phyloP scores from a whole-genome alignment of 2,888 invertebrate species.

The Thymelicus sylvestris region DNA sequence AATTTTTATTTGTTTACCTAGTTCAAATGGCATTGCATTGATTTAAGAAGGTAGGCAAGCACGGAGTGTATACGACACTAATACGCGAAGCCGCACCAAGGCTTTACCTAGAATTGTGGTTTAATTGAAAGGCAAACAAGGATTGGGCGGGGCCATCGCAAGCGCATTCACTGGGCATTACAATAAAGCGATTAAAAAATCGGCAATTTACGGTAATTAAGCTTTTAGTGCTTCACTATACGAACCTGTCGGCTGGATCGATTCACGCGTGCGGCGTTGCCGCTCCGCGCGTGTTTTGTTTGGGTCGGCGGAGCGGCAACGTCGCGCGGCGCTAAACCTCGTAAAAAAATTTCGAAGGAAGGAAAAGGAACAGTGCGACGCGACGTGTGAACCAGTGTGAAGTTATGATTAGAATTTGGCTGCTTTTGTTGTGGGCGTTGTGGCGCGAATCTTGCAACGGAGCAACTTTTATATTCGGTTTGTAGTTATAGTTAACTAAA shows the following conservation, averaged over 20 bases:
- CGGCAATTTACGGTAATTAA: conserved; percentile 72
- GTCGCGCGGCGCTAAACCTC: conserved; percentile 45
- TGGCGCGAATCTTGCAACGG: neutral
- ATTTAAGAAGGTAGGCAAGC: neutral
- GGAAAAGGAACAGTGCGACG: conserved; percentile 21
- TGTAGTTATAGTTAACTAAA: too few relatives aligned
- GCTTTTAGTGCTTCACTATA: conserved; percentile 70
- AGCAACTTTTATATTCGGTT: too few relatives aligned
- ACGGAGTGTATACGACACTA: neutral
- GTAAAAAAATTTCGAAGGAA: conserved; percentile 47
- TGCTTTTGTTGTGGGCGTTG: conserved; percentile 1
- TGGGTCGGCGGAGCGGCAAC: conserved; percentile 72
- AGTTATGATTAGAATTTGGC: conserved; percentile 33
- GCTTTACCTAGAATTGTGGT: conserved; percentile 16
- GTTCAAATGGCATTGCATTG: neutral
- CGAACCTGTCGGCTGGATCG: conserved; percentile 62
- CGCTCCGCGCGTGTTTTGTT: conserved; percentile 75
- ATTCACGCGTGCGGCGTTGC: conserved; percentile 73
- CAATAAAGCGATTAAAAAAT: conserved; percentile 40
- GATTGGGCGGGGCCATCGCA: conserved; percentile 30
- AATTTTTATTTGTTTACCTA: too few relatives aligned
- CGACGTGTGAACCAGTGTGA: conserved; percentile 29
- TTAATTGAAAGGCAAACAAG: conserved; percentile 25
- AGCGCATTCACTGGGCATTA: conserved; percentile 24
- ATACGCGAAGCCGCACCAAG: neutral